These are phyloP conservation scores for Lutraria rhynchaena DNA, from an alignment of 1,140 invertebrate genomes.

Conservation along the genomic window DNA sequence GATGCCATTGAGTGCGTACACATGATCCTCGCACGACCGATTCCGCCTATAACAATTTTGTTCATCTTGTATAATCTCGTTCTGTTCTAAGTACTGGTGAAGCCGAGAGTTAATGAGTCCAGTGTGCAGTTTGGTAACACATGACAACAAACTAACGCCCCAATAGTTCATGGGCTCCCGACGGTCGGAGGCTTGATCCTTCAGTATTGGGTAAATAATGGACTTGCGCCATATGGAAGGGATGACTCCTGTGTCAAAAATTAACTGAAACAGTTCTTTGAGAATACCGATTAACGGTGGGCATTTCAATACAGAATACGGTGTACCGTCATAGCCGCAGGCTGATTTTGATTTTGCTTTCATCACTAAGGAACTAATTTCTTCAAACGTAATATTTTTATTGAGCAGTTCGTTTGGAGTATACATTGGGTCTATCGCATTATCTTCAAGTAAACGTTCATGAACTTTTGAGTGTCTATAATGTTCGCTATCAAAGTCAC, in stretches of 20 bases:
- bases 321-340: neutral
- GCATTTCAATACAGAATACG: slow-evolving; percentile 1
- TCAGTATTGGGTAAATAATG: slow-evolving; percentile 39
- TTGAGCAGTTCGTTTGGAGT: neutral
- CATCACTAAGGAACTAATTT: slow-evolving; percentile 1
- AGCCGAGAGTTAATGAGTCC: slow-evolving; percentile 23
- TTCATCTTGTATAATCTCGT: slow-evolving; percentile 9
- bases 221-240: slow-evolving; percentile 33
- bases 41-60: slow-evolving; percentile 36
- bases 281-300: neutral
- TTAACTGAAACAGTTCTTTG: slow-evolving; percentile 13
- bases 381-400: slow-evolving; percentile 1
- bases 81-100: neutral
- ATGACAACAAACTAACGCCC: slow-evolving; percentile 36
- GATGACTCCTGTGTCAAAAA: slow-evolving; percentile 14
- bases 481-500: slow-evolving; percentile 21
- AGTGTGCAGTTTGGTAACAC: slow-evolving; percentile 23
- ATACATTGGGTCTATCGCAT: slow-evolving; percentile 29
- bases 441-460: slow-evolving; percentile 16
- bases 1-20: slow-evolving; percentile 19
- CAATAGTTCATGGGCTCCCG: slow-evolving; percentile 13
- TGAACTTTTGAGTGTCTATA: slow-evolving; percentile 30
- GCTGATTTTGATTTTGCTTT: slow-evolving; percentile 14
- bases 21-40: slow-evolving; percentile 31
- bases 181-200: slow-evolving; percentile 17